phyloP scores from a whole-genome alignment of 2,797 vertebrate genomes.

The Malurus splendens region DNA sequence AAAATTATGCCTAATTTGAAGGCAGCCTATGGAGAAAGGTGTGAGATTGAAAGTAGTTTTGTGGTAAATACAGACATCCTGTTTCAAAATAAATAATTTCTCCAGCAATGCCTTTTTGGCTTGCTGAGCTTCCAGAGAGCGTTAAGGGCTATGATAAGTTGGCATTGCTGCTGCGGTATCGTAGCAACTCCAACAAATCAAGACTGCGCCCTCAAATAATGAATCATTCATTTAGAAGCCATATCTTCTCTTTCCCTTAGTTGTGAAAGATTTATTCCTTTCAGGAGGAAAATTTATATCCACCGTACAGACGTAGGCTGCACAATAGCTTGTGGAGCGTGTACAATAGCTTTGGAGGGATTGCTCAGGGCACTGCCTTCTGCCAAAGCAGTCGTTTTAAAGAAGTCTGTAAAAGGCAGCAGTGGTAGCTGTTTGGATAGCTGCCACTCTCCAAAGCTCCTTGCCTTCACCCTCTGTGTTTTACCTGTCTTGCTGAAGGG shows the following conservation, averaged over 20 bases:
- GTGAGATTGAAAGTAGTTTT: neutral
- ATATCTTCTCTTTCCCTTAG: neutral
- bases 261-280: conserved; percentile 27
- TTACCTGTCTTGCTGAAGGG: conserved; percentile 24
- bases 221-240: conserved; percentile 44
- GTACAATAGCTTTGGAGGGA: neutral
- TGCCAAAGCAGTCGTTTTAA: neutral
- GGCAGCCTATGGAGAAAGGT: neutral
- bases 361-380: conserved; percentile 5
- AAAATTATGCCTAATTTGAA: neutral
- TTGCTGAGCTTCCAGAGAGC: neutral
- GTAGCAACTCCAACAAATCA: conserved; percentile 16
- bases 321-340: neutral
- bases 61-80: neutral
- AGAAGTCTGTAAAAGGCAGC: neutral
- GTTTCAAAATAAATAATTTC: conserved; percentile 15
- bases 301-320: neutral
- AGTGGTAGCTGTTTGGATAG: neutral
- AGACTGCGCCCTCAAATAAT: conserved; percentile 22
- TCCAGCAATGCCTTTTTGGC: neutral
- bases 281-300: conserved; percentile 32
- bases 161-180: conserved; percentile 23
- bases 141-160: neutral
- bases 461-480: neutral
- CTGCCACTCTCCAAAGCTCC: neutral